Evolutionary conservation across 1,140 invertebrate genomes (phyloP).

Genomic region (Philotrypesis tridentata): DNA sequence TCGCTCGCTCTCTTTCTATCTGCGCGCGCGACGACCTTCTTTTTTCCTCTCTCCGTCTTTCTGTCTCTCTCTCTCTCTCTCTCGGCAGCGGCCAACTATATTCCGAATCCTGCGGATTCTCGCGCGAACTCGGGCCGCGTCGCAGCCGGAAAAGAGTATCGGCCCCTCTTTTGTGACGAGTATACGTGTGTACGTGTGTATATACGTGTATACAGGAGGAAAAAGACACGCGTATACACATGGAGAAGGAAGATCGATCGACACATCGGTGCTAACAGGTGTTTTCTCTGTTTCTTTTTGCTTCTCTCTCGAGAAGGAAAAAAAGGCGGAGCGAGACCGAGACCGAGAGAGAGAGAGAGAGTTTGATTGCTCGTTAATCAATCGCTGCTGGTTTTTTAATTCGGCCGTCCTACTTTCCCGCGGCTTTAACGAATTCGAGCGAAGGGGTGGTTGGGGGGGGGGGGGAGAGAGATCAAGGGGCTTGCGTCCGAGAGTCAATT

Average conservation of each 20-base stretch:
- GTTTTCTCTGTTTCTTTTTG: not conserved
- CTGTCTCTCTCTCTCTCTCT: too few relatives aligned
- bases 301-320: not conserved
- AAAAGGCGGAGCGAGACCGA: not conserved
- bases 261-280: not conserved
- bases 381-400: conserved; percentile 1
- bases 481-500: too few relatives aligned
- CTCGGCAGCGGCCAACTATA: too few relatives aligned
- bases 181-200: too few relatives aligned
- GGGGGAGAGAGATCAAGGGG: too few relatives aligned
- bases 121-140: not conserved
- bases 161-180: too few relatives aligned
- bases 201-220: too few relatives aligned
- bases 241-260: too few relatives aligned
- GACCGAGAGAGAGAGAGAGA: not conserved
- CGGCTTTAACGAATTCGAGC: conserved; percentile 7
- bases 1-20: not conserved
- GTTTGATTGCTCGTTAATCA: conserved; percentile 25
- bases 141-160: too few relatives aligned
- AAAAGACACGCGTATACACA: too few relatives aligned
- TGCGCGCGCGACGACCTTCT: not conserved
- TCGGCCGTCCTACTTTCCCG: not conserved
- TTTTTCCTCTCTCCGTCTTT: not conserved
- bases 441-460: too few relatives aligned
- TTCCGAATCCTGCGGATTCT: too few relatives aligned